Evolutionary conservation across 2,797 vertebrate genomes (phyloP).

Genomic region (Pseudomugil gertrudae): DNA sequence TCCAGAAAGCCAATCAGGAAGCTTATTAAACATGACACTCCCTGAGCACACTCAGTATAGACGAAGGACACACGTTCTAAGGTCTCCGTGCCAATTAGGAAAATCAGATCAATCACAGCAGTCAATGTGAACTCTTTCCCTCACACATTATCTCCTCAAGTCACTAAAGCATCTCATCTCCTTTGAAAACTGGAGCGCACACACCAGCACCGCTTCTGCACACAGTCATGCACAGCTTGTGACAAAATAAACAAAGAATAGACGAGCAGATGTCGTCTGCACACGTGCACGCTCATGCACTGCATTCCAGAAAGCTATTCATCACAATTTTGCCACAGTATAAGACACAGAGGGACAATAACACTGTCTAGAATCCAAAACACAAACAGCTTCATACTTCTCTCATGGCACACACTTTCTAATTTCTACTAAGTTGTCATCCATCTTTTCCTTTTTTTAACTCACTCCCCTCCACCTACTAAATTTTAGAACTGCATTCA

Average conservation of each 20-base stretch:
- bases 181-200: slow-evolving; percentile 28
- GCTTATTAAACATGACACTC: slow-evolving; percentile 74
- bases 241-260: slow-evolving; percentile 52
- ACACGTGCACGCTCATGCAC: slow-evolving; percentile 18
- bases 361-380: slow-evolving; percentile 39
- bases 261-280: slow-evolving; percentile 32
- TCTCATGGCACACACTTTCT: slow-evolving; percentile 47
- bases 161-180: slow-evolving; percentile 20
- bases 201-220: slow-evolving; percentile 21
- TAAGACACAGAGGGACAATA: slow-evolving; percentile 61
- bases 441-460: background rate
- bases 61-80: slow-evolving; percentile 62
- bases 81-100: slow-evolving; percentile 70
- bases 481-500: slow-evolving; percentile 29
- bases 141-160: slow-evolving; percentile 33
- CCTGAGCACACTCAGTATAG: slow-evolving; percentile 63
- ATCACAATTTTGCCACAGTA: slow-evolving; percentile 67
- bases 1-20: slow-evolving; percentile 69
- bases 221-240: slow-evolving; percentile 39
- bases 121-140: slow-evolving; percentile 46
- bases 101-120: slow-evolving; percentile 72
- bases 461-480: background rate
- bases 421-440: slow-evolving; percentile 49
- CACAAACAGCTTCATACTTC: slow-evolving; percentile 46
- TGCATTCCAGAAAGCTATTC: slow-evolving; percentile 60